Conservation (phyloP, 2,888 invertebrate genomes). For the Thecocarcelia acutangulata region DNA sequence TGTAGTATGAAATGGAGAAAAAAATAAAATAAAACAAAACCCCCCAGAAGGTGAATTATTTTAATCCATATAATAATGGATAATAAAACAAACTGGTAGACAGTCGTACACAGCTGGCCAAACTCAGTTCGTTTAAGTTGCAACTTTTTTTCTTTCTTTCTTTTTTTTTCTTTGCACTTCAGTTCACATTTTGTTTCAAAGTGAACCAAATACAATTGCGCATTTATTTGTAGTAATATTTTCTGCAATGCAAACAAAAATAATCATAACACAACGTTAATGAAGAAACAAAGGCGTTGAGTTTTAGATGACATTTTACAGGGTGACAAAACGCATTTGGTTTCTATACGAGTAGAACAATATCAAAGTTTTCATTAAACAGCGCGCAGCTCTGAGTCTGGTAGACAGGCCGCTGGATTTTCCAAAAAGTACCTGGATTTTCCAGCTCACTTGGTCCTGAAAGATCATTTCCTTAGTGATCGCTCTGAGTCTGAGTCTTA, state of each 20-base stretch:
- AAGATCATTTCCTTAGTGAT: no score
- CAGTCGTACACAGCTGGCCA: slow-evolving; percentile 70
- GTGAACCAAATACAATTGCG: slow-evolving; percentile 67
- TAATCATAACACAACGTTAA: slow-evolving; percentile 58
- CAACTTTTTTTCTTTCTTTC: no score
- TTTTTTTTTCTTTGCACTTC: slow-evolving; percentile 29
- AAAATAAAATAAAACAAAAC: slow-evolving; percentile 57
- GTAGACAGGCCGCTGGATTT: no score
- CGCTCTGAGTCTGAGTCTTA: no score
- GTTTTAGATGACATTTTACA: slow-evolving; percentile 44
- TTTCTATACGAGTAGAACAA: no score
- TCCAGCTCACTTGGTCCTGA: no score
- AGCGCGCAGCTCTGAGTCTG: no score
- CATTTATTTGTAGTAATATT: slow-evolving; percentile 39
- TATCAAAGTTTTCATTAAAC: no score
- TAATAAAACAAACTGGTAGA: slow-evolving; percentile 70
- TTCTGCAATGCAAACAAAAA: slow-evolving; percentile 38
- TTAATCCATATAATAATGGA: slow-evolving; percentile 74
- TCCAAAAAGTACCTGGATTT: no score
- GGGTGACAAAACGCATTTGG: slow-evolving; percentile 22
- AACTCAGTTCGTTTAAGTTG: slow-evolving; percentile 40
- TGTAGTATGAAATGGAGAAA: slow-evolving; percentile 29
- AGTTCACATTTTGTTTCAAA: slow-evolving; percentile 28
- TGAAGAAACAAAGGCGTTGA: slow-evolving; percentile 63
- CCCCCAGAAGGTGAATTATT: slow-evolving; percentile 73